Conservation (phyloP, 53 echinoderm and acorn worm species). For the Henricia sp. region DNA sequence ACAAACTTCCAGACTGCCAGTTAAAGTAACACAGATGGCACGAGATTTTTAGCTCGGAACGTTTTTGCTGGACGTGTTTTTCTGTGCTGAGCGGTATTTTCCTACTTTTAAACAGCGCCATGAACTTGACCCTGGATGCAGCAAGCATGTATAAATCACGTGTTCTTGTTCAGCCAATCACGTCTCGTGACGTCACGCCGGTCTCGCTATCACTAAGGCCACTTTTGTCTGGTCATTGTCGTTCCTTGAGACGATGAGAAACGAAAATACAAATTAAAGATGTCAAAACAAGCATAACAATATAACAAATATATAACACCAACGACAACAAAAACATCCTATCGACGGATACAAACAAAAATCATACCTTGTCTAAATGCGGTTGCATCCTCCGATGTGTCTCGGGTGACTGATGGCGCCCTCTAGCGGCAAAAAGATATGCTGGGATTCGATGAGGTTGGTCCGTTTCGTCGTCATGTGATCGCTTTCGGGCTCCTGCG, state of each 20-base stretch:
- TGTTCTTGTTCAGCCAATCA: not conserved
- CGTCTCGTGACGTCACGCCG: not conserved
- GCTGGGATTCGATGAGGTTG: not conserved
- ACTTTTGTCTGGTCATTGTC: conserved; percentile 20
- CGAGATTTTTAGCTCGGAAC: no score
- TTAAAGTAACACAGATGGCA: no score
- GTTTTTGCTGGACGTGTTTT: no score
- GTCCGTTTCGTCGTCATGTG: not conserved
- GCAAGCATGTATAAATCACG: not conserved
- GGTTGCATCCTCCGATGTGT: not conserved
- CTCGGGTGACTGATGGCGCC: not conserved
- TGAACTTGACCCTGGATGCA: no score
- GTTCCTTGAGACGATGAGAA: not conserved
- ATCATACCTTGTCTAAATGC: no score
- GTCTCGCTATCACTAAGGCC: not conserved
- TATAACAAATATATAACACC: not conserved
- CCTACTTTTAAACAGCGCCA: no score
- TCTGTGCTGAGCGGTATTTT: no score
- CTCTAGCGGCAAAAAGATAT: not conserved
- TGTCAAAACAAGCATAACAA: not conserved
- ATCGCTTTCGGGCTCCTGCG: conserved; percentile 15
- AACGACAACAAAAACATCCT: not conserved
- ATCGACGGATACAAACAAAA: no score
- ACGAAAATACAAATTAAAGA: not conserved
- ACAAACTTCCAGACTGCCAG: no score